These are phyloP conservation scores for Amyelois transitella DNA, from an alignment of 1,140 invertebrate species.

Conservation along the genomic window DNA sequence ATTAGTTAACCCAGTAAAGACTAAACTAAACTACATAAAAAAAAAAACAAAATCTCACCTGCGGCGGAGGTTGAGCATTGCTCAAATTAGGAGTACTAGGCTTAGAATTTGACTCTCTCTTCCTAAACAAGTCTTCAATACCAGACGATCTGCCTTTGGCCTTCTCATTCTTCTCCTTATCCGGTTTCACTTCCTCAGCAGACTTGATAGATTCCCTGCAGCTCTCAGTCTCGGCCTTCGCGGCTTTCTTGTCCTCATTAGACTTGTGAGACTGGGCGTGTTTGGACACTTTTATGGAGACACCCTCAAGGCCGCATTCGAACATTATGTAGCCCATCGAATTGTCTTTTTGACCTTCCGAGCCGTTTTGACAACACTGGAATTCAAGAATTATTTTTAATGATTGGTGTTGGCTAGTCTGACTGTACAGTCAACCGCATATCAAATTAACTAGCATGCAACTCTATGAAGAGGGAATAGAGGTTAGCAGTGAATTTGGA, in stretches of 20 bases:
- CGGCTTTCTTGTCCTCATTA: conserved; percentile 76
- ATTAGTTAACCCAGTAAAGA: no score
- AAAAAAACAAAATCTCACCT: neutral
- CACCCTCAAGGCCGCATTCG: conserved; percentile 94
- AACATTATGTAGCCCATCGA: conserved; percentile 97
- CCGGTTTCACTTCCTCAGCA: conserved; percentile 69
- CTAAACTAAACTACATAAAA: neutral
- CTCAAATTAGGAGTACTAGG: conserved; percentile 70
- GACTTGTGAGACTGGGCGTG: conserved; percentile 84
- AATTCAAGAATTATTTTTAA: no score
- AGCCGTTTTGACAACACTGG: conserved; percentile 46
- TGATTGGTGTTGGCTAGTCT: no score
- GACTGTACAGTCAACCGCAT: no score
- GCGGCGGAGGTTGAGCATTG: conserved; percentile 34
- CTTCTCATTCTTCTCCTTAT: conserved; percentile 41
- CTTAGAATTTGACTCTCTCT: conserved; percentile 65
- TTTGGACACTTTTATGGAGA: conserved; percentile 87
- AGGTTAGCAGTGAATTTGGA: no score
- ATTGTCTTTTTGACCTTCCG: conserved; percentile 75
- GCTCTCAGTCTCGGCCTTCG: conserved; percentile 58
- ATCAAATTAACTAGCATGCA: no score
- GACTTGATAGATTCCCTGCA: conserved; percentile 72
- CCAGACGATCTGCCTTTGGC: conserved; percentile 52
- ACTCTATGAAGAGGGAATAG: no score
- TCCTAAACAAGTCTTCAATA: conserved; percentile 71